Conservation (phyloP, 2,113 vertebrate genomes). For the Polypterus bichir region DNA sequence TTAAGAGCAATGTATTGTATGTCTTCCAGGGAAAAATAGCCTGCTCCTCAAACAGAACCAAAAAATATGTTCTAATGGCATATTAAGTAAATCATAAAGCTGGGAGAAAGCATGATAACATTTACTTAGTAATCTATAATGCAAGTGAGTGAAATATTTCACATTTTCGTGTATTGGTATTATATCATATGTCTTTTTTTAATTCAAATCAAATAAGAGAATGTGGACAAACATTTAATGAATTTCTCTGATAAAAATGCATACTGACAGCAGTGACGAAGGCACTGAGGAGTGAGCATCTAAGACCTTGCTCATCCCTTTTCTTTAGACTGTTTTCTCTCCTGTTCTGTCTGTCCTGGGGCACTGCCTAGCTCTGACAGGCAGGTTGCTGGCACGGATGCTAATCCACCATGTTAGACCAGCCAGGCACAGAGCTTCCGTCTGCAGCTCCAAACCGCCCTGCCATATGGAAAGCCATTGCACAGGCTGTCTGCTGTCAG, state of each 20-base stretch:
- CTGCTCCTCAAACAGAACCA: too few species aligned
- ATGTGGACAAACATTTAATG: too few species aligned
- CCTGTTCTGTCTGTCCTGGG: constrained; percentile 24
- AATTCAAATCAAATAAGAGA: too few species aligned
- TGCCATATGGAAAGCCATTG: constrained; percentile 35
- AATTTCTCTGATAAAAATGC: constrained; percentile 31
- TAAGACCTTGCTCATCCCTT: constrained; percentile 40
- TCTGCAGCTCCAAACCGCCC: constrained; percentile 14
- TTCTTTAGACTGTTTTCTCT: constrained; percentile 22
- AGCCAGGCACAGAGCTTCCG: constrained; percentile 27
- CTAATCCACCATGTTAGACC: constrained; percentile 25
- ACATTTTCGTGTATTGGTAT: too few species aligned
- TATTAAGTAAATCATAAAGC: too few species aligned
- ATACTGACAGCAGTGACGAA: constrained; percentile 26
- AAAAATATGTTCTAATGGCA: too few species aligned
- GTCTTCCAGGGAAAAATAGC: too few species aligned
- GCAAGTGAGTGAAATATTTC: too few species aligned
- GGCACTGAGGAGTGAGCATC: constrained; percentile 44
- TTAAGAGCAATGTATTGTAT: too few species aligned
- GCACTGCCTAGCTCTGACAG: constrained; percentile 31
- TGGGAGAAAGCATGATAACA: too few species aligned
- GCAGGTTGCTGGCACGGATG: constrained; percentile 29
- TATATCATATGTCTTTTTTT: too few species aligned
- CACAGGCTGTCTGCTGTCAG: constrained; percentile 23
- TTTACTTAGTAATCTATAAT: too few species aligned